A percentile compares a stretch with the other conserved stretches of the same genome.
These are phyloP conservation scores for Osmerus mordax DNA, from an alignment of 2,113 vertebrate species.

Conservation along the genomic window DNA sequence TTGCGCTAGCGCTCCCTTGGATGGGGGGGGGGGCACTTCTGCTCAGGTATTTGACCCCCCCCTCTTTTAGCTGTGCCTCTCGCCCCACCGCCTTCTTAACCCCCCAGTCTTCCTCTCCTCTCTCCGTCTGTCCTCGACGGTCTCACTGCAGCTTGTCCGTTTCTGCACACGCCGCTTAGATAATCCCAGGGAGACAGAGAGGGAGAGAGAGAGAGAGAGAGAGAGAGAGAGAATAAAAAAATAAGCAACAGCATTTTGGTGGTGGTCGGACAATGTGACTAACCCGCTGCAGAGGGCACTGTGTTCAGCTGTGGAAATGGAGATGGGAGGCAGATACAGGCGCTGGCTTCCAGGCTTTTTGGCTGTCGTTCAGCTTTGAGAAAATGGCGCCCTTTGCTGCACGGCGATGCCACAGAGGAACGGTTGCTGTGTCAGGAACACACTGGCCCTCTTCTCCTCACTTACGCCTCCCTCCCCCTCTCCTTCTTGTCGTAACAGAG, in stretches of 20 bases:
- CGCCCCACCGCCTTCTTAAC: not conserved
- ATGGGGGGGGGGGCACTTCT: too few relatives aligned
- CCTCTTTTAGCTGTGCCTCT: too few relatives aligned
- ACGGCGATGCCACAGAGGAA: constrained; percentile 74
- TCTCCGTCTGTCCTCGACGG: constrained; percentile 20
- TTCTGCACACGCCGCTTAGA: constrained; percentile 12
- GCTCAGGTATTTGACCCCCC: too few relatives aligned
- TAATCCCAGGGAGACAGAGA: not conserved
- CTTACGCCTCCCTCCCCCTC: constrained; percentile 34
- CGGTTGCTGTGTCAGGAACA: constrained; percentile 63
- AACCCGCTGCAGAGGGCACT: constrained; percentile 20
- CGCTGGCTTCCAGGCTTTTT: constrained; percentile 73
- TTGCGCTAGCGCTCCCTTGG: too few relatives aligned
- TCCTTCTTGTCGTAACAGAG: constrained; percentile 25
- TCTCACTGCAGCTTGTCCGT: too few relatives aligned
- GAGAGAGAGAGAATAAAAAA: constrained; percentile 1
- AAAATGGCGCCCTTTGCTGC: constrained; percentile 87
- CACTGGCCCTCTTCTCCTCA: not conserved
- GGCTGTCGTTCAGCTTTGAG: constrained; percentile 81
- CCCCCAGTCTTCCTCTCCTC: constrained; percentile 46
- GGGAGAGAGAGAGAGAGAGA: not conserved
- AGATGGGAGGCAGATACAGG: constrained; percentile 45
- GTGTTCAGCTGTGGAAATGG: constrained; percentile 31
- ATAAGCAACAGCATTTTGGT: constrained; percentile 54
- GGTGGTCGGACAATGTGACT: constrained; percentile 63